Evolutionary conservation across 2,888 invertebrate genomes (phyloP).

Genomic region (Drosophila subsilvestris): DNA sequence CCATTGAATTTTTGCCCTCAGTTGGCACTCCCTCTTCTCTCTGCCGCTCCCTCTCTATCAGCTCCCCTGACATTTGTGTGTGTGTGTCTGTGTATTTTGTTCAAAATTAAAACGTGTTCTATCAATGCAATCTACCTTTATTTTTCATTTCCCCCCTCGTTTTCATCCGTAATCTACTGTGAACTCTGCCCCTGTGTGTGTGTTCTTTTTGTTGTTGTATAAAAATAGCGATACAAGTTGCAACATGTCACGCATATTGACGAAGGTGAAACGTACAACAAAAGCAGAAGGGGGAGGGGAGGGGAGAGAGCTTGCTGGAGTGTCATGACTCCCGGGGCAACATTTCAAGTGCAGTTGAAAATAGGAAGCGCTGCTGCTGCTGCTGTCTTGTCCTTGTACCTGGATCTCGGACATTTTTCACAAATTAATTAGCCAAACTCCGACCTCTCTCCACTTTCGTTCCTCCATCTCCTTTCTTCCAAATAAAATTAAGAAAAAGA

Average conservation of each 20-base stretch:
- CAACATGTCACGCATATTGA: slow-evolving; percentile 43
- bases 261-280: not conserved
- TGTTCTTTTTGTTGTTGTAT: slow-evolving; percentile 33
- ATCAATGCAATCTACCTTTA: slow-evolving; percentile 78
- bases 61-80: not conserved
- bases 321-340: not conserved
- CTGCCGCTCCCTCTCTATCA: not conserved
- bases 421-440: slow-evolving; percentile 38
- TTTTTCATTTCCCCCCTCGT: slow-evolving; percentile 21
- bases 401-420: slow-evolving; percentile 10
- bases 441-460: not conserved
- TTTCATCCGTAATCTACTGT: slow-evolving; percentile 52
- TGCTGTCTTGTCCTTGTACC: not conserved
- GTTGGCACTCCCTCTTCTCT: slow-evolving; percentile 3
- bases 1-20: slow-evolving; percentile 3
- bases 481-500: not conserved
- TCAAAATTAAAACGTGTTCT: slow-evolving; percentile 83
- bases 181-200: slow-evolving; percentile 32
- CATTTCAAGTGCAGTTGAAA: slow-evolving; percentile 27
- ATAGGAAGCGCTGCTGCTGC: slow-evolving; percentile 7
- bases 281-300: not conserved
- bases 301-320: too few relatives aligned
- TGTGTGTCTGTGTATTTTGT: slow-evolving; percentile 39
- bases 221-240: slow-evolving; percentile 52
- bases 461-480: not conserved